Conservation (phyloP, 2,888 invertebrate species). For the Drosophila atripex region DNA sequence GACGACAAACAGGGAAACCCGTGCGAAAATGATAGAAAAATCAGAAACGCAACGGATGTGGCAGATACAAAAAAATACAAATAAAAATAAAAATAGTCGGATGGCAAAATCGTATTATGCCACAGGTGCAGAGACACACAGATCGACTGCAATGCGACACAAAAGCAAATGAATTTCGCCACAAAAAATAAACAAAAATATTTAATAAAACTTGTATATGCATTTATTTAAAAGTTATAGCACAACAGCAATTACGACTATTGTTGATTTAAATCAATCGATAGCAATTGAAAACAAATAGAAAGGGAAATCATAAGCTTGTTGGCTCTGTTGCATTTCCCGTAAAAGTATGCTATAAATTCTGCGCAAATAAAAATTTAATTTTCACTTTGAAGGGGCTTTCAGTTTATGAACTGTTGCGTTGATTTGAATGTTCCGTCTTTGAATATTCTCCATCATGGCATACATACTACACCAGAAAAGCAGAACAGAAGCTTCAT, state of each 20-base stretch:
- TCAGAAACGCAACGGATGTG: neutral
- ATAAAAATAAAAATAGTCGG: neutral
- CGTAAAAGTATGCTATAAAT: constrained; percentile 23
- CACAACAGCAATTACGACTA: constrained; percentile 16
- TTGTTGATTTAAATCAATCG: constrained; percentile 20
- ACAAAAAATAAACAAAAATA: constrained; percentile 40
- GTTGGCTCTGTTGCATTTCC: neutral
- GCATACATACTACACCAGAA: neutral
- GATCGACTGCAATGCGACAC: constrained; percentile 36
- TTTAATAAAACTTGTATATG: constrained; percentile 30
- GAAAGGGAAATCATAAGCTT: neutral
- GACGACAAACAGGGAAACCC: constrained; percentile 19
- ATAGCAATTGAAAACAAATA: neutral
- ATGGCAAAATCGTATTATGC: constrained; percentile 9
- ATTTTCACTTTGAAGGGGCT: constrained; percentile 27
- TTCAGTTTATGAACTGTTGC: constrained; percentile 28
- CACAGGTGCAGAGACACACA: constrained; percentile 41
- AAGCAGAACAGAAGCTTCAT: constrained; percentile 13
- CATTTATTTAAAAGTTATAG: constrained; percentile 6
- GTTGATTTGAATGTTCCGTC: constrained; percentile 9
- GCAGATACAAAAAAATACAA: neutral
- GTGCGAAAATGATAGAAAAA: constrained; percentile 27
- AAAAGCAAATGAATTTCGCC: constrained; percentile 35
- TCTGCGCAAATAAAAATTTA: constrained; percentile 15
- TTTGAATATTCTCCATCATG: constrained; percentile 8